Conservation (phyloP, 2,888 invertebrate genomes). For the Petrolisthes manimaculis region DNA sequence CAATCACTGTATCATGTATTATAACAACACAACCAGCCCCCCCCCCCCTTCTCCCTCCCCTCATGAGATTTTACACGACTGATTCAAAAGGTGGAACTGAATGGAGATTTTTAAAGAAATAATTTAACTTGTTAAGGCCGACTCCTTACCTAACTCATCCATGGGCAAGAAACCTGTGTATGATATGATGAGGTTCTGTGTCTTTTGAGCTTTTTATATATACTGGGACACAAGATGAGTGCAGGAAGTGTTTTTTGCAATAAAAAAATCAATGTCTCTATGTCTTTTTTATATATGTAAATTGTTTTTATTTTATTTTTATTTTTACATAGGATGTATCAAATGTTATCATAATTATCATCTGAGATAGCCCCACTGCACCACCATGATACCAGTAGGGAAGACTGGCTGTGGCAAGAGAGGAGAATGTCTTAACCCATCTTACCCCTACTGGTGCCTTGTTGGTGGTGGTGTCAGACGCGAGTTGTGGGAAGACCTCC, state of each 20-base stretch:
- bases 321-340: slow-evolving; percentile 23
- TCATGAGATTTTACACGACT: neutral
- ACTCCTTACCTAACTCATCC: neutral
- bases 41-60: slow-evolving; percentile 8
- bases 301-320: slow-evolving; percentile 18
- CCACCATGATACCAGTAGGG: too few relatives aligned
- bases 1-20: neutral
- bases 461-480: too few relatives aligned
- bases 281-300: slow-evolving; percentile 38
- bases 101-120: slow-evolving; percentile 3
- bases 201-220: slow-evolving; percentile 51
- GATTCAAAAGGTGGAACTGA: neutral
- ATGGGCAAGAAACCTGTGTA: neutral
- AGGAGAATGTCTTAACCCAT: too few relatives aligned
- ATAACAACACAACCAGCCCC: neutral
- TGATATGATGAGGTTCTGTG: slow-evolving; percentile 18
- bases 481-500: too few relatives aligned
- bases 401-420: too few relatives aligned
- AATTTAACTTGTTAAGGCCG: slow-evolving; percentile 10
- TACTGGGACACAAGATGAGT: slow-evolving; percentile 32
- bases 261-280: slow-evolving; percentile 22
- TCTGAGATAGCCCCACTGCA: neutral
- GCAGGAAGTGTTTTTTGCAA: slow-evolving; percentile 41
- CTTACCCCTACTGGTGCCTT: too few relatives aligned
- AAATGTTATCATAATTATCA: slow-evolving; percentile 17